These are phyloP conservation scores for Pasiphila rectangulata DNA, from an alignment of 2,888 invertebrate species.

Conservation along the genomic window DNA sequence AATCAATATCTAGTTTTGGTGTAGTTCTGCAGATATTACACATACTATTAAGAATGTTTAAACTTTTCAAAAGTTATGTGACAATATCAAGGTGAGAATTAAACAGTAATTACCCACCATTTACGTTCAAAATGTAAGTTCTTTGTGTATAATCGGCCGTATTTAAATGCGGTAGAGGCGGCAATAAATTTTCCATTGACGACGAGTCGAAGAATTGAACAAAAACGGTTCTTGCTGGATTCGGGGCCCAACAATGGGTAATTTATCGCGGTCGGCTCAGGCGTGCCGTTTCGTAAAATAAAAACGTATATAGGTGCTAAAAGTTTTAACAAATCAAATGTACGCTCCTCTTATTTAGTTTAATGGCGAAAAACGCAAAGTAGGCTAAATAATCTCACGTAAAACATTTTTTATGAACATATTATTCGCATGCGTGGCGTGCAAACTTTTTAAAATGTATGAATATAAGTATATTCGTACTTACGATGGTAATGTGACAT, in stretches of 20 bases:
- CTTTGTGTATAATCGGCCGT: conserved; percentile 68
- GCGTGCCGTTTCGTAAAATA: conserved; percentile 55
- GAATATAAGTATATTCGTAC: too few relatives aligned
- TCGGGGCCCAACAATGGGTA: conserved; percentile 72
- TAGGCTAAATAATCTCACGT: too few relatives aligned
- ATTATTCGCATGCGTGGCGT: too few relatives aligned
- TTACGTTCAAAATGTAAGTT: conserved; percentile 61
- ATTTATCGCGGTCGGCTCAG: conserved; percentile 72
- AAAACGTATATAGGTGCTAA: conserved; percentile 45
- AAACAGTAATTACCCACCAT: conserved; percentile 57
- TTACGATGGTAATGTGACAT: too few relatives aligned
- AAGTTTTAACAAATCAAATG: neutral
- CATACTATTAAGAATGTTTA: too few relatives aligned
- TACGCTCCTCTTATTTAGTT: too few relatives aligned
- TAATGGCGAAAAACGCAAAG: too few relatives aligned
- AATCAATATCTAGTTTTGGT: conserved; percentile 3
- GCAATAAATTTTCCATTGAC: conserved; percentile 78
- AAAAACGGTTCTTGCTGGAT: conserved; percentile 76
- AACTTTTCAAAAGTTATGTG: conserved; percentile 39
- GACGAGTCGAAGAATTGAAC: conserved; percentile 77
- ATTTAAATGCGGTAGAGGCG: conserved; percentile 72
- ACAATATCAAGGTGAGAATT: conserved; percentile 47
- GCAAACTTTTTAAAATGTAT: too few relatives aligned
- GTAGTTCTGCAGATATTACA: too few relatives aligned
- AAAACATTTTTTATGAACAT: too few relatives aligned